Evolutionary conservation across 1,140 invertebrate species (phyloP), one percentile per base, ranked within the genome.

Genomic region (Drosophila kikkawai): DNA sequence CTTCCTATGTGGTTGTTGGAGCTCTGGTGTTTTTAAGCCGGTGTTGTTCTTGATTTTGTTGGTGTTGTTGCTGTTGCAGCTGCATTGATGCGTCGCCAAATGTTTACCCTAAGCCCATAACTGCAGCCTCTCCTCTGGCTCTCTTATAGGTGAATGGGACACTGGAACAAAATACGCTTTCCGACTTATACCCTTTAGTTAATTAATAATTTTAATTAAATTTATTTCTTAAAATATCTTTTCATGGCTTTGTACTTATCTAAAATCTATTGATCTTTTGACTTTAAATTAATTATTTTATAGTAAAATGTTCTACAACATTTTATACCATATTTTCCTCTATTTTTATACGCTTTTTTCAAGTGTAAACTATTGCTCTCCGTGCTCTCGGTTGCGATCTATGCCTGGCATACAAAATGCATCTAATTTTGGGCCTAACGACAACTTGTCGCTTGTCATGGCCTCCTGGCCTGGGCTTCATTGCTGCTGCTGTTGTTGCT

Each of bases 381-480:
- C 13, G 36, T 48, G 66, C 48, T 45, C 47, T 53, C 13, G 36
- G 53, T 48, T 9, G 60, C 42, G 26, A 64, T 78, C 59, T 79
- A 19, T 73, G 47, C 36, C 64, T 68, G 79, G 61, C 80, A 83
- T 80, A 86, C 85, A 87, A 79, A 86, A 88, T 87, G 84, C 84
- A 87, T 90, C 85, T 88, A 88, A 88, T 88, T 88, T 88, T 84
- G 85, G 85, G 78, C 77, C 85, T 84, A 84, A 88, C 77, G 85
- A 90, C 84, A 90, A 88, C 68, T 87, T 88, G 85, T 78, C 84
- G 80, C 84, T 87, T 88, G 84, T 88, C 84, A 83, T 85, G 82
- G 70, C 67, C 65, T 75, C 63, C 75, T 65, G 63, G 66, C 57
- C 73, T 57, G 68, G 37, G 51, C 42, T 50, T 34, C 29, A 44